Conservation (phyloP, 2,888 invertebrate species). For the Pseudanteris insignis region DNA sequence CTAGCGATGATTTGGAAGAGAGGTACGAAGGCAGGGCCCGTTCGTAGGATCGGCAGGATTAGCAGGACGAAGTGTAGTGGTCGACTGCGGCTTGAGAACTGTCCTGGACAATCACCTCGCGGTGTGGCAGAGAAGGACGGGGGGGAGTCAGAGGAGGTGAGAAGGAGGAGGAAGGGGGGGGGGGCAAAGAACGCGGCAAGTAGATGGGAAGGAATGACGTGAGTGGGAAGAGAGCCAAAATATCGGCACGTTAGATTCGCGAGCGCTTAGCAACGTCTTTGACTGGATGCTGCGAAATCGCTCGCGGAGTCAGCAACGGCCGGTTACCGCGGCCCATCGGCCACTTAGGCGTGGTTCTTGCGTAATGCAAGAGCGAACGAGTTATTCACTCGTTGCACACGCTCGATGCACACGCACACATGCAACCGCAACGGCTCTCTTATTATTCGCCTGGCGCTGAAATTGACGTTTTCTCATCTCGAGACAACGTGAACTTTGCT, state of each 20-base stretch:
- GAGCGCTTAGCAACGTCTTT: slow-evolving; percentile 15
- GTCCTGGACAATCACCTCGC: slow-evolving; percentile 62
- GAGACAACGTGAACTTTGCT: slow-evolving; percentile 21
- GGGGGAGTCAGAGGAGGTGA: no score
- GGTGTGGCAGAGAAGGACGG: slow-evolving; percentile 46
- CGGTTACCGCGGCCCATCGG: slow-evolving; percentile 39
- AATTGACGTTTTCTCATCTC: slow-evolving; percentile 34
- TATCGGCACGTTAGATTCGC: no score
- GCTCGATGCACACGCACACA: slow-evolving; percentile 16
- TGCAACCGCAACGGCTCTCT: slow-evolving; percentile 3
- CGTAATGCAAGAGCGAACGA: slow-evolving; percentile 50
- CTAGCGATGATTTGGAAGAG: slow-evolving; percentile 22
- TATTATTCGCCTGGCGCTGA: slow-evolving; percentile 23
- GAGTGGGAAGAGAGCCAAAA: no score
- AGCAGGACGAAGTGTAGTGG: slow-evolving; percentile 61
- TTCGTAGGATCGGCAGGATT: slow-evolving; percentile 33
- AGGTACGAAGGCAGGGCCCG: slow-evolving; percentile 22
- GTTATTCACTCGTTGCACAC: slow-evolving; percentile 55
- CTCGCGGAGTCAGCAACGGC: slow-evolving; percentile 30
- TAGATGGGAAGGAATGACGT: no score
- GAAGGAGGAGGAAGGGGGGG: slow-evolving; percentile 41
- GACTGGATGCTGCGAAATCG: slow-evolving; percentile 37
- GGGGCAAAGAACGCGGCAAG: slow-evolving; percentile 37
- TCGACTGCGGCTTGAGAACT: slow-evolving; percentile 64
- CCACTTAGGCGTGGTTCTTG: slow-evolving; percentile 48